Evolutionary conservation across 2,888 invertebrate genomes (phyloP), one percentile per base, ranked within the genome.

Genomic region (Entomobrya multifasciata): DNA sequence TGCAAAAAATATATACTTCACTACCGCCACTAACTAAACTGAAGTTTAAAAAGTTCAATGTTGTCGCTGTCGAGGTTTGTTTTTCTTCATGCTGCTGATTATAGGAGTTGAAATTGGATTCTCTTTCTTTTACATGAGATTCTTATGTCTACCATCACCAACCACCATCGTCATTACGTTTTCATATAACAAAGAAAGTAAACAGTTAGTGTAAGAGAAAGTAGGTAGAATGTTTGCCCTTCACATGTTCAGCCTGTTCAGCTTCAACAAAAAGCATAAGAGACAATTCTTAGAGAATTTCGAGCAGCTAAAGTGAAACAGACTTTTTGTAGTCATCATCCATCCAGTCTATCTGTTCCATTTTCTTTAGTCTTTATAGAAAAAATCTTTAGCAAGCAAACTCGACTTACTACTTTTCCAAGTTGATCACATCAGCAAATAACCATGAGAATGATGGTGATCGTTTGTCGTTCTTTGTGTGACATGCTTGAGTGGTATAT

Each of bases 91-190:
- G n/a, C n/a, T 83, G 49, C 83, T 83, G 76, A 83, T 83, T 83
- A 83, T 41, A 83, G n/a, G n/a, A 83, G 60, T 83, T 76, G 22
- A 72, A 83, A 83, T 83, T 83, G 83, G 83, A 76, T 83, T 83
- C 60, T 47, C 20, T 76, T 36, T 17, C 17, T 60, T 27, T 60
- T n/a, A n/a, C n/a, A n/a, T n/a, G n/a, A n/a, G n/a, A n/a, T n/a
- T n/a, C n/a, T n/a, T n/a, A n/a, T 44, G 10, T 41, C 15, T 25
- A 60, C 25, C 8, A n/a, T n/a, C n/a, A n/a, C n/a, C n/a, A n/a
- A 65, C 65, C n/a, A 65, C 1, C 36, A 36, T 30, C 8, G 15
- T 65, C 36, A 65, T 65, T 36, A 57, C 22, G 22, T 2, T 25
- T n/a, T 57, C 11, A 60, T 15, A 15, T 17, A 36, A 47, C 10